phyloP scores from a whole-genome alignment of 2,888 invertebrate genomes.

The Augochlorella aurata region DNA sequence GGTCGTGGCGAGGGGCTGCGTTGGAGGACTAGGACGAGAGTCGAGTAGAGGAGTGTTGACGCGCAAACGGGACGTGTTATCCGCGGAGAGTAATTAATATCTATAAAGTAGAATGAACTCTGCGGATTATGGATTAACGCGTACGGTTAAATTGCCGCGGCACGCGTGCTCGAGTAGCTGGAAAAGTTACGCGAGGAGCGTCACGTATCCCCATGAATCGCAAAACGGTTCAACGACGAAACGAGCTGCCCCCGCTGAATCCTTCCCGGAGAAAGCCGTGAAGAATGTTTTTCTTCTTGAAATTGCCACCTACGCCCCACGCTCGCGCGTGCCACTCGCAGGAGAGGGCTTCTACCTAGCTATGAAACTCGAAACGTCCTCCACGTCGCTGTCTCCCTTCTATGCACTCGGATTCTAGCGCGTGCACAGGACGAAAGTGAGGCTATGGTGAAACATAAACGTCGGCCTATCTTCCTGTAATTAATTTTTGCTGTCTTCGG shows the following conservation, averaged over 20 bases:
- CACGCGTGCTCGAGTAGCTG: slow-evolving; percentile 20
- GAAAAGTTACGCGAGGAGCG: background rate
- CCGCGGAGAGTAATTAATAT: slow-evolving; percentile 58
- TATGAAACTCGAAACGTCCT: too few species aligned
- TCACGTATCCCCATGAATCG: slow-evolving; percentile 14
- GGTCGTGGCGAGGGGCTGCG: background rate
- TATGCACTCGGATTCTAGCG: slow-evolving; percentile 31
- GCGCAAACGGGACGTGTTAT: slow-evolving; percentile 40
- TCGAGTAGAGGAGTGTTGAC: background rate
- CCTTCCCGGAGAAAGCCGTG: background rate
- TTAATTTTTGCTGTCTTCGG: slow-evolving; percentile 67
- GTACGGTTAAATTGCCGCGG: slow-evolving; percentile 35
- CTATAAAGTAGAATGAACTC: slow-evolving; percentile 46
- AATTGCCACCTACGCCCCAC: slow-evolving; percentile 1
- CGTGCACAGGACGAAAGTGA: slow-evolving; percentile 52
- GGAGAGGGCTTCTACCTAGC: slow-evolving; percentile 9
- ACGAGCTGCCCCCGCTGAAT: background rate
- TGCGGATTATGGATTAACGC: slow-evolving; percentile 45
- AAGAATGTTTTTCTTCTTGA: slow-evolving; percentile 3
- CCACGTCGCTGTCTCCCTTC: too few species aligned
- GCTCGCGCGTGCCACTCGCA: background rate
- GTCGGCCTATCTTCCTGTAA: slow-evolving; percentile 59
- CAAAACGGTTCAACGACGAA: background rate
- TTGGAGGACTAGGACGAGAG: background rate
- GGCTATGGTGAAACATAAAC: slow-evolving; percentile 56